A percentile compares a stretch with the other conserved stretches of the same genome.
Conservation (phyloP, 2,888 invertebrate genomes). For the Apamea crenata region DNA sequence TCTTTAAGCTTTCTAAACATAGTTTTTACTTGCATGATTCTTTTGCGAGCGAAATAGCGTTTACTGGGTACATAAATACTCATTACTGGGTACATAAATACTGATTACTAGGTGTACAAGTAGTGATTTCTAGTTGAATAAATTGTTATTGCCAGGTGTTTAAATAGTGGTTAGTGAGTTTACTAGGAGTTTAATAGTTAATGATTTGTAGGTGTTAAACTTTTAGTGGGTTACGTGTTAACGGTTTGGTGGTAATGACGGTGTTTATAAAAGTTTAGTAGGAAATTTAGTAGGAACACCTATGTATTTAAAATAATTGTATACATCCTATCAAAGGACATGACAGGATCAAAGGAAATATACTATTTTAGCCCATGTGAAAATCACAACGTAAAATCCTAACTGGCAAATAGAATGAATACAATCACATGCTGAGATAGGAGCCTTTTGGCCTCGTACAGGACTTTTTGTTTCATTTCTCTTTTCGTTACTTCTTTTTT, state of each 20-base stretch:
- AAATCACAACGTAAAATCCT: no score
- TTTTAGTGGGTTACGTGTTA: not conserved
- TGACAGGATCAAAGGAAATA: not conserved
- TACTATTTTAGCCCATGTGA: not conserved
- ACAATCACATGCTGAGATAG: no score
- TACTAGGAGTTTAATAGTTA: not conserved
- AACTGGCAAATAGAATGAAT: no score
- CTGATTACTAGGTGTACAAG: slow-evolving; percentile 1
- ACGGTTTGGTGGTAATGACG: not conserved
- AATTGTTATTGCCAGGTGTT: not conserved
- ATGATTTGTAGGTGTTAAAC: not conserved
- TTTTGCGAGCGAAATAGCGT: slow-evolving; percentile 14
- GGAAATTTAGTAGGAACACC: not conserved
- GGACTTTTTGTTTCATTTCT: no score
- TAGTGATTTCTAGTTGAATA: not conserved
- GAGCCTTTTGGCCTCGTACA: no score
- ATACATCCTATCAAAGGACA: no score
- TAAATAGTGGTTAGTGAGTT: slow-evolving; percentile 1
- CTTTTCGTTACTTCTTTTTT: no score
- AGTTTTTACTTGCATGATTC: slow-evolving; percentile 15
- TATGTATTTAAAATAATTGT: slow-evolving; percentile 7
- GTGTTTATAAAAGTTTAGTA: slow-evolving; percentile 1
- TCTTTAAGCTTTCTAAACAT: slow-evolving; percentile 15
- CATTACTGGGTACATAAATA: not conserved
- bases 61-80: not conserved